Base-by-base conservation (phyloP, 2,113 vertebrate genomes). In the Lichenostomus cassidix region DNA sequence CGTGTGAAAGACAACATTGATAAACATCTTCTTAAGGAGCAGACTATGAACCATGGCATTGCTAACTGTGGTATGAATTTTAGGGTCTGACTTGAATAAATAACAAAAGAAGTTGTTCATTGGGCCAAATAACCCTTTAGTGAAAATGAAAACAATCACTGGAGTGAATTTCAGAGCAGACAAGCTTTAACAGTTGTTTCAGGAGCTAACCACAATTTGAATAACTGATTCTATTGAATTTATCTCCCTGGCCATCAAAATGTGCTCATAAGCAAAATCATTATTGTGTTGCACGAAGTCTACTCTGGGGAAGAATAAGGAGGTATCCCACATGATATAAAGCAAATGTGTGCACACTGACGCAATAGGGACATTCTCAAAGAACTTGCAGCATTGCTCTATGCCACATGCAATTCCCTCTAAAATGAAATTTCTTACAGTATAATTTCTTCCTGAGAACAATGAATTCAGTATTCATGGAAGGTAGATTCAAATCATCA, bases 391-490 rank as follows among this genome's bases (percentile, higher is more conserved):
- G 44, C 22, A 60, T 75, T 93, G 28, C 17, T 74, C 19, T 63
- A 63, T 75, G 83, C 52, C 49, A 78, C 60, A 64, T 84, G 52
- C 44, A 89, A 67, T 90, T 84, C 64, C 46, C 18, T 74, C 63
- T 52, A 71, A 90, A 93, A 70, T 60, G 23, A 81, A 74, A 24
- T 75, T 89, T 68, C 60, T 83, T 89, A 64, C 5, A 2, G 37
- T 75, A 42, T 75, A 83, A 59, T 64, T 92, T 88, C 73, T 94
- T 88, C 31, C 41, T 81, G 42, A 92, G 69, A 93, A 95, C 85
- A 96, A 92, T 71, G 71, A 96, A 83, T 90, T 93, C 88, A 90
- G 75, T 94, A 76, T 95, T 47, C 27, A 31, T 24, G 35, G 39
- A 81, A 47, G 60, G 71, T 28, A 93, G 44, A 90, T 74, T 95